A percentile compares a stretch with the other conserved stretches of the same genome.
phyloP scores from a whole-genome alignment of 1,140 invertebrate species.

The Maconellicoccus hirsutus region DNA sequence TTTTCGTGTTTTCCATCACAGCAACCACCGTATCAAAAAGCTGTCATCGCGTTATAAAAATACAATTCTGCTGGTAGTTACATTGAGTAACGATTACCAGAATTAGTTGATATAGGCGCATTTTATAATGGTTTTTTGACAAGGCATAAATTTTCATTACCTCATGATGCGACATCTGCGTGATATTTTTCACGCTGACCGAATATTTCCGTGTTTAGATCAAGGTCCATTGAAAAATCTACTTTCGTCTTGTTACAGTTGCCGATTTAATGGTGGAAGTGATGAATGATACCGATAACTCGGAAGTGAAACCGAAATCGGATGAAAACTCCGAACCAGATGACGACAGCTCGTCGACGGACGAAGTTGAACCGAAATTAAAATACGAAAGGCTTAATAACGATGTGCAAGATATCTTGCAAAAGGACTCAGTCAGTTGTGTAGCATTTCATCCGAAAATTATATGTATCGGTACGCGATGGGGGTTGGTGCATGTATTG shows the following conservation, averaged over 20 bases:
- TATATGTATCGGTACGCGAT: slow-evolving; percentile 63
- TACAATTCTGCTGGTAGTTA: neutral
- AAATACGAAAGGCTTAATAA: slow-evolving; percentile 83
- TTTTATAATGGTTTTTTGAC: slow-evolving; percentile 5
- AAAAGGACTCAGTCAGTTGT: slow-evolving; percentile 80
- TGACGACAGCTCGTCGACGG: slow-evolving; percentile 1
- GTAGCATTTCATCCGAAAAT: slow-evolving; percentile 86
- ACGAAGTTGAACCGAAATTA: slow-evolving; percentile 77
- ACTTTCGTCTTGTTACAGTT: neutral
- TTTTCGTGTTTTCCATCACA: neutral
- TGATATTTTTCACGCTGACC: neutral
- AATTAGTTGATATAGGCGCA: neutral
- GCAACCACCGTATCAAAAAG: neutral
- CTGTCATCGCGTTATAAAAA: neutral
- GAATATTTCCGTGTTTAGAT: too few relatives aligned
- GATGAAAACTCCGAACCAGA: neutral
- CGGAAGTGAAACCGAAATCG: neutral
- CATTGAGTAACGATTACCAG: neutral
- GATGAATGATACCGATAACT: neutral
- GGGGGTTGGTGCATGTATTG: slow-evolving; percentile 76
- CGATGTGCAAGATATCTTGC: slow-evolving; percentile 72
- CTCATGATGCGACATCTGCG: neutral
- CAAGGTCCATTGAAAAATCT: too few relatives aligned
- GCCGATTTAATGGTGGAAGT: neutral
- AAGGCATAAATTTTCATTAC: neutral